These are phyloP conservation scores for Sisyra nigra DNA, from an alignment of 2,888 invertebrate genomes.

Conservation along the genomic window DNA sequence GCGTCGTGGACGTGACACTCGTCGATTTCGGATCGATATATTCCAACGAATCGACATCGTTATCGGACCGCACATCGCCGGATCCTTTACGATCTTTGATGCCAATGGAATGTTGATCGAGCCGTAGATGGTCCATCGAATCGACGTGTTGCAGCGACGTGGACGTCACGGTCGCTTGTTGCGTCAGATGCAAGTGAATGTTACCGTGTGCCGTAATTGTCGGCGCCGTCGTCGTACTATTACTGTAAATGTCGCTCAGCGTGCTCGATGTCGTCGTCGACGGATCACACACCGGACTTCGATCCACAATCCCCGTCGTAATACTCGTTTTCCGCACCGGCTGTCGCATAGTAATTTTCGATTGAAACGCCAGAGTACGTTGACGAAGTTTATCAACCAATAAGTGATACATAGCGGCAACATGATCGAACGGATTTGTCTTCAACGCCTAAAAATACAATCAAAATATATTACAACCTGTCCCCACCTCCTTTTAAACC, in stretches of 20 bases:
- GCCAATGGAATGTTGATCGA: background rate
- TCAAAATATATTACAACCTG: background rate
- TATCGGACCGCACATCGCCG: conserved; percentile 3
- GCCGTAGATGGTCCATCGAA: conserved; percentile 1
- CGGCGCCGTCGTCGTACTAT: too few species aligned
- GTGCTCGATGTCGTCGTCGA: background rate
- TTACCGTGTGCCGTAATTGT: too few species aligned
- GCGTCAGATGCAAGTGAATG: too few species aligned
- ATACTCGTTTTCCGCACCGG: conserved; percentile 40
- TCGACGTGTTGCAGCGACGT: too few species aligned
- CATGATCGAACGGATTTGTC: conserved; percentile 77
- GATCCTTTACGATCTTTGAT: conserved; percentile 5
- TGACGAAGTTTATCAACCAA: conserved; percentile 63
- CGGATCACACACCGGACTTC: conserved; percentile 20
- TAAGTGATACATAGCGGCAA: conserved; percentile 86
- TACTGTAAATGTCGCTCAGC: background rate
- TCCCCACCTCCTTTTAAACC: too few species aligned
- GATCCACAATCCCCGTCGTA: conserved; percentile 41
- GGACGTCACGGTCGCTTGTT: too few species aligned
- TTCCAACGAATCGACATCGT: conserved; percentile 7
- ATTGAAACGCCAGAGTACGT: conserved; percentile 32
- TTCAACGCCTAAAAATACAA: conserved; percentile 51
- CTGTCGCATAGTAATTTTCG: conserved; percentile 31
- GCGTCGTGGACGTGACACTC: conserved; percentile 17
- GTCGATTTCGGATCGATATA: conserved; percentile 3